Conservation (phyloP, 2,113 vertebrate genomes). For the Brachyhypopomus occidentalis region DNA sequence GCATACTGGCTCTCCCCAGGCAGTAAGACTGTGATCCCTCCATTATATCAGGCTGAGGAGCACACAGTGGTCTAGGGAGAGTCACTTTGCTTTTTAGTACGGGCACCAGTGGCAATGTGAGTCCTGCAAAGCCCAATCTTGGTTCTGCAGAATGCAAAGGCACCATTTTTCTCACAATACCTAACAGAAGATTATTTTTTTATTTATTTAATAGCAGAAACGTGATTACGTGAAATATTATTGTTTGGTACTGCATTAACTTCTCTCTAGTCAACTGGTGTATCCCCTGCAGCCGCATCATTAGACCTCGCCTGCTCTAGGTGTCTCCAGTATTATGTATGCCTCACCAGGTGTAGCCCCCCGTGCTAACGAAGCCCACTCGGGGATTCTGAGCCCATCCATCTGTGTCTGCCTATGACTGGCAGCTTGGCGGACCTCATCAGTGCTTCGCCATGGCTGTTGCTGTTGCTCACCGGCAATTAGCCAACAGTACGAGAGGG, state of each 20-base stretch:
- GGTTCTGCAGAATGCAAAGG: background rate
- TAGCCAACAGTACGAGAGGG: conserved; percentile 49
- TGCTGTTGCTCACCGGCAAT: conserved; percentile 60
- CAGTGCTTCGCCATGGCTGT: conserved; percentile 30
- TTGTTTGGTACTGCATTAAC: background rate
- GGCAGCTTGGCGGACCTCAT: conserved; percentile 44
- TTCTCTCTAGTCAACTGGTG: background rate
- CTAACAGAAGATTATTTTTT: background rate
- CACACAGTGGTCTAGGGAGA: conserved; percentile 1
- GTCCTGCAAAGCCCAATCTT: background rate
- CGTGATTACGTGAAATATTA: background rate
- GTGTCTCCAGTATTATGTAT: conserved; percentile 33
- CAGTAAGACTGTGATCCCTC: conserved; percentile 9
- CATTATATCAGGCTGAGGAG: conserved; percentile 18
- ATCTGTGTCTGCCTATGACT: conserved; percentile 32
- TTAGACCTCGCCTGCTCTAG: conserved; percentile 24
- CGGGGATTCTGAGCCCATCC: conserved; percentile 34
- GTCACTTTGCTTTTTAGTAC: background rate
- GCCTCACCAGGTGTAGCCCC: conserved; percentile 27
- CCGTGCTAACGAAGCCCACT: conserved; percentile 32
- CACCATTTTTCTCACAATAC: conserved; percentile 2
- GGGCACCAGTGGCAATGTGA: background rate
- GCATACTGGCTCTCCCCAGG: conserved; percentile 14
- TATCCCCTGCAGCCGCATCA: background rate
- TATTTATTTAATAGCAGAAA: background rate